Evolutionary conservation across 2,113 vertebrate species (phyloP).

Genomic region (Atrichornis clamosus): DNA sequence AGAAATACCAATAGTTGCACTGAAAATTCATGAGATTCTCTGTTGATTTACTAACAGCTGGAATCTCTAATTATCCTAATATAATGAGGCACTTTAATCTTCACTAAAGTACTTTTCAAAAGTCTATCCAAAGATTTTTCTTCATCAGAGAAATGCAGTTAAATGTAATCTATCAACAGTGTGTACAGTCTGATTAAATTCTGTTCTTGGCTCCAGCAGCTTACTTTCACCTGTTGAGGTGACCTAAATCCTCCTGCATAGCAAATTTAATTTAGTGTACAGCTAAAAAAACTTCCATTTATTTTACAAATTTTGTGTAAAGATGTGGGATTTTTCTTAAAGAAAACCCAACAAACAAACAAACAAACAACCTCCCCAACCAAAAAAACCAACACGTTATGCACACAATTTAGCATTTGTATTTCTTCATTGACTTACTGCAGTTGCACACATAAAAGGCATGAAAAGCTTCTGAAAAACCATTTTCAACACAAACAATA

Average conservation of each 20-base stretch:
- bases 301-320: neutral
- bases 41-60: conserved; percentile 11
- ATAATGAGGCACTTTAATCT: conserved; percentile 10
- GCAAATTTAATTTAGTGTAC: neutral
- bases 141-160: neutral
- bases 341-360: neutral
- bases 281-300: neutral
- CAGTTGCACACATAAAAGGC: neutral
- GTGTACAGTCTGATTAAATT: neutral
- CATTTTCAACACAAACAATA: neutral
- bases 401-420: neutral
- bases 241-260: neutral
- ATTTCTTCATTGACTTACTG: neutral
- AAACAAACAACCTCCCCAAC: rapidly evolving
- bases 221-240: neutral
- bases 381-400: rapidly evolving
- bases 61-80: conserved; percentile 12
- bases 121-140: neutral
- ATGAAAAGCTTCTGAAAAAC: neutral
- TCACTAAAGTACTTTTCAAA: neutral
- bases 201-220: neutral
- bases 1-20: neutral
- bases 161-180: neutral
- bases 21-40: neutral
- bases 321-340: neutral